Evolutionary conservation across 2,797 vertebrate genomes (phyloP), one percentile per base, ranked within the genome.

Genomic region (Periophthalmus magnuspinnatus): DNA sequence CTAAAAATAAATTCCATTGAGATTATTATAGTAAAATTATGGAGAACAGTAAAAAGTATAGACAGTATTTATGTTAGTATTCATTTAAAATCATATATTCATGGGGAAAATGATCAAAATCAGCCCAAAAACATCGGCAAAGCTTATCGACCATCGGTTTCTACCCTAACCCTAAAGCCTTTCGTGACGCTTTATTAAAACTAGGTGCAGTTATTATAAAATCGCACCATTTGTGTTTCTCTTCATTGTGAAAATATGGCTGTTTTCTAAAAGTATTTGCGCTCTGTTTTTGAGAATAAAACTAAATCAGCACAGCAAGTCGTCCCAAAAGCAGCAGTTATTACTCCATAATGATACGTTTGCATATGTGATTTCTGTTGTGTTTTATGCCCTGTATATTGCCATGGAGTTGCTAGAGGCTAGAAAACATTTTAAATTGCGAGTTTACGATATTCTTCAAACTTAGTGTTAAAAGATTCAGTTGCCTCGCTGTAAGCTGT

Each of bases 371-470:
- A 55, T 55, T 55, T 55, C 55, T 10, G 52, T 4, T 55, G 52
- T 13, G 21, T 55, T 22, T 55, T 55, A 55, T 11, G n/a, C 52
- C 9, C 21, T 13, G 21, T 13, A 11, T 54, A 55, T 55, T 55
- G 21, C 21, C 21, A 11, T 52, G 2, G n/a, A 55, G n/a, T 13
- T 55, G 52, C 52, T 22, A 57, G 55, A 57, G 24, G 24, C 24
- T 32, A 13, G 24, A 32, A 32, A 57, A 56, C 24, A 28, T 60
- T 60, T 60, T 11, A 34, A 34, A 60, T 60, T 60, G 33, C 33
- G 36, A 60, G 6, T 19, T 60, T 10, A n/a, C 33, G 60, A 60
- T 60, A 60, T 24, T 60, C 58, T 22, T 41, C 58, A 60, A 41
- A 62, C 34, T 62, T 3, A 60, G n/a, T 32, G 56, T 14, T 28